phyloP scores from a whole-genome alignment of 2,797 vertebrate genomes.

The Carduelis carduelis region DNA sequence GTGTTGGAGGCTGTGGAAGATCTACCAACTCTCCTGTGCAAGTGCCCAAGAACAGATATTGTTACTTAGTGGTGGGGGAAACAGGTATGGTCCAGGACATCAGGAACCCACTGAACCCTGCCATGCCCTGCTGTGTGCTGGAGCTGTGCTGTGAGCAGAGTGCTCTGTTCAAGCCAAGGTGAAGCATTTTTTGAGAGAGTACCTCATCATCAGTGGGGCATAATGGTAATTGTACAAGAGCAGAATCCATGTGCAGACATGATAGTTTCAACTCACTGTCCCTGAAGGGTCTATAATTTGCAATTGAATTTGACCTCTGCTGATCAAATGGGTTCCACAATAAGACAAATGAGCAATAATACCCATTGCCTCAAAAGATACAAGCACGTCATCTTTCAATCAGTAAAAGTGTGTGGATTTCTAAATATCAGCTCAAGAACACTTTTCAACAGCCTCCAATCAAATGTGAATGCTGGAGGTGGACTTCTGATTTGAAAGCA shows the following conservation, averaged over 20 bases:
- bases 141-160: neutral
- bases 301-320: neutral
- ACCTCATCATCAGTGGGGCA: neutral
- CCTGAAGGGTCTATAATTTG: neutral
- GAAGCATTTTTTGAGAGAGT: neutral
- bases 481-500: constrained; percentile 3
- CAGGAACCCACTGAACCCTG: neutral
- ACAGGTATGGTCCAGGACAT: neutral
- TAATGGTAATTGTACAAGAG: neutral
- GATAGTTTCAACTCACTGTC: neutral
- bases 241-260: neutral
- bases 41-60: neutral
- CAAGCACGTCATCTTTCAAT: neutral
- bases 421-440: neutral
- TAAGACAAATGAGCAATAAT: neutral
- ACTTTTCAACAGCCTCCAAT: neutral
- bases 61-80: neutral
- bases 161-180: neutral
- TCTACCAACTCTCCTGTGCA: neutral
- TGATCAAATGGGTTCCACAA: neutral
- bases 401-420: neutral
- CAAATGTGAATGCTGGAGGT: neutral
- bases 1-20: neutral
- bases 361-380: neutral
- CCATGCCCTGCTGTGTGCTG: neutral